A percentile compares a stretch with the other conserved stretches of the same genome.
Conservation (phyloP, 2,797 vertebrate genomes). For the Gallinago solitaria region DNA sequence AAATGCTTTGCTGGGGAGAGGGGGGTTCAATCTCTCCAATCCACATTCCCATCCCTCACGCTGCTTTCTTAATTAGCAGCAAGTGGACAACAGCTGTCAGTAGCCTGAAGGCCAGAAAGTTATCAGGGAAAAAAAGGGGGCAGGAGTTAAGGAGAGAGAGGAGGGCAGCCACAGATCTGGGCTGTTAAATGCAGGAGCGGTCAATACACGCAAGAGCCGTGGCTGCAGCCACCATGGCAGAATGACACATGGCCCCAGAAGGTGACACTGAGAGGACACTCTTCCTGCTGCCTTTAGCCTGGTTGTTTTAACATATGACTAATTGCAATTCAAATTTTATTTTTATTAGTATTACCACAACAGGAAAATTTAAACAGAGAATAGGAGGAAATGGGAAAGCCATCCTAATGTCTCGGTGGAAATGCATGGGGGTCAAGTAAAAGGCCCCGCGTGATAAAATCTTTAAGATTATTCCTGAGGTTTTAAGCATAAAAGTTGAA, state of each 20-base stretch:
- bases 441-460: not conserved
- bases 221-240: not conserved
- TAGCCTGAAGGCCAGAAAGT: slow-evolving; percentile 32
- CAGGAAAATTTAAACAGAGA: slow-evolving; percentile 38
- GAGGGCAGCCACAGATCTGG: not conserved
- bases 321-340: not conserved
- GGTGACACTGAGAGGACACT: not conserved
- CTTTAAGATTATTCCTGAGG: not conserved
- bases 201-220: not conserved
- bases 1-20: not conserved
- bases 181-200: not conserved
- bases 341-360: not conserved
- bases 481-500: not conserved
- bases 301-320: not conserved
- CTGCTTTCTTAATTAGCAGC: slow-evolving; percentile 62
- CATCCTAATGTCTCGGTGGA: not conserved
- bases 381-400: slow-evolving; percentile 59
- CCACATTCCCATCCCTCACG: slow-evolving; percentile 13
- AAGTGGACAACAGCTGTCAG: slow-evolving; percentile 48
- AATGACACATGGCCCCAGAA: rapidly evolving
- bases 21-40: not conserved
- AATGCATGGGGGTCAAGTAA: not conserved
- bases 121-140: not conserved
- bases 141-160: not conserved
- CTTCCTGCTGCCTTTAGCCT: not conserved